Conservation (phyloP, 2,113 vertebrate genomes). For the Oceanites oceanicus region DNA sequence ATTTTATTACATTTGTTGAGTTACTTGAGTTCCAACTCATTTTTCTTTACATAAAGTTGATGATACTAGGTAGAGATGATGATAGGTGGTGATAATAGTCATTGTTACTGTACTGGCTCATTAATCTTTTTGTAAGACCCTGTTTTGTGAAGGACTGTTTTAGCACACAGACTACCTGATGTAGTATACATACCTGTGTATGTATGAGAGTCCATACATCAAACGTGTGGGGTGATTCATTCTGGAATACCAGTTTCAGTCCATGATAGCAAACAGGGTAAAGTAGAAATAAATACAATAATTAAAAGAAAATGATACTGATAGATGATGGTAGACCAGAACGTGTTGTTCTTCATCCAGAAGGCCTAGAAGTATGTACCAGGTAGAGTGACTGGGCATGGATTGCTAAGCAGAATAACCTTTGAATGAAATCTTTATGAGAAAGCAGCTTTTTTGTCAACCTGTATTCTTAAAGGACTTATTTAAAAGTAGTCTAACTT, state of each 20-base stretch:
- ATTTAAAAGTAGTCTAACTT: background rate
- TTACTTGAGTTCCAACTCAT: background rate
- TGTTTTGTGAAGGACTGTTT: background rate
- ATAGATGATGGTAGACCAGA: background rate
- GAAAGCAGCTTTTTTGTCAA: background rate
- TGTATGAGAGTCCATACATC: background rate
- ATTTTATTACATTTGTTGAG: background rate
- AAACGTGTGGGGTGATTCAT: accelerated
- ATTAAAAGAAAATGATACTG: background rate
- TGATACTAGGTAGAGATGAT: background rate
- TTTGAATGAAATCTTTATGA: background rate
- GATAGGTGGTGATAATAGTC: background rate
- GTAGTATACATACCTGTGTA: background rate
- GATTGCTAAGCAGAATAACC: background rate
- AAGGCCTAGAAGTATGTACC: background rate
- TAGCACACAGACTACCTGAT: background rate
- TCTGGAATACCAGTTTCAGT: background rate
- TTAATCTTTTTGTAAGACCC: background rate
- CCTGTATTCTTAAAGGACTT: background rate
- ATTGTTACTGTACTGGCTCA: background rate
- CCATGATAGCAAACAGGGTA: background rate
- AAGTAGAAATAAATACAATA: background rate
- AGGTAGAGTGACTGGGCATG: background rate
- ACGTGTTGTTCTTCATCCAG: background rate
- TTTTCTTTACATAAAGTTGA: background rate